Evolutionary conservation across 2,888 invertebrate species (phyloP).

Genomic region (Rhodophaea formosa): DNA sequence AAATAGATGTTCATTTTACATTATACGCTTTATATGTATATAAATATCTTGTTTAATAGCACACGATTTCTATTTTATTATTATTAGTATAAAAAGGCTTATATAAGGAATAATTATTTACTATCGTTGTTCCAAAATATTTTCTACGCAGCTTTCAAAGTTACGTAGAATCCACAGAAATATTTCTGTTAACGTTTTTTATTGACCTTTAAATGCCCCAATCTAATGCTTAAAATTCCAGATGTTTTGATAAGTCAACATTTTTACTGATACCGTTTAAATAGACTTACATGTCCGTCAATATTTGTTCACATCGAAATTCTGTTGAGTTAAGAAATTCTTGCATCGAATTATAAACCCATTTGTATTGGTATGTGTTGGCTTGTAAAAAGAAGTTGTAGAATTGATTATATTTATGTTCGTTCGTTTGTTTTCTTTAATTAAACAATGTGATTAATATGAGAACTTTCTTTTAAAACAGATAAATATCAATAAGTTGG

Average conservation of each 20-base stretch:
- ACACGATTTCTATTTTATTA: too few species aligned
- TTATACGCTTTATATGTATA: too few species aligned
- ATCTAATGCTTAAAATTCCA: conserved; percentile 8
- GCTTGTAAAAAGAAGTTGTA: background rate
- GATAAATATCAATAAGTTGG: too few species aligned
- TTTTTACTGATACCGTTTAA: background rate
- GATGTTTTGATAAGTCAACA: conserved; percentile 1
- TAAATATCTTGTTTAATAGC: too few species aligned
- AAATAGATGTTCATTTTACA: too few species aligned
- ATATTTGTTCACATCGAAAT: conserved; percentile 8
- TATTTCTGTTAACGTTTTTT: conserved; percentile 6
- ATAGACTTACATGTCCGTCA: conserved; percentile 2
- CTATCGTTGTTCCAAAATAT: background rate
- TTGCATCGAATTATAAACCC: conserved; percentile 11
- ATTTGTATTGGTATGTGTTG: background rate
- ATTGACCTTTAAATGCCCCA: conserved; percentile 13
- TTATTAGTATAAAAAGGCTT: too few species aligned
- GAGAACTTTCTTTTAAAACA: too few species aligned
- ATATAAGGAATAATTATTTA: too few species aligned
- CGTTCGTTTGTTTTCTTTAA: too few species aligned
- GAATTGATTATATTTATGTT: too few species aligned
- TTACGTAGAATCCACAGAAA: conserved; percentile 22
- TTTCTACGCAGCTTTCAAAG: conserved; percentile 15
- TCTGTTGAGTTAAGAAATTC: conserved; percentile 14
- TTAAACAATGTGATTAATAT: too few species aligned